Evolutionary conservation across 2,888 invertebrate genomes (phyloP).

Genomic region (Philhelius pedissequus): DNA sequence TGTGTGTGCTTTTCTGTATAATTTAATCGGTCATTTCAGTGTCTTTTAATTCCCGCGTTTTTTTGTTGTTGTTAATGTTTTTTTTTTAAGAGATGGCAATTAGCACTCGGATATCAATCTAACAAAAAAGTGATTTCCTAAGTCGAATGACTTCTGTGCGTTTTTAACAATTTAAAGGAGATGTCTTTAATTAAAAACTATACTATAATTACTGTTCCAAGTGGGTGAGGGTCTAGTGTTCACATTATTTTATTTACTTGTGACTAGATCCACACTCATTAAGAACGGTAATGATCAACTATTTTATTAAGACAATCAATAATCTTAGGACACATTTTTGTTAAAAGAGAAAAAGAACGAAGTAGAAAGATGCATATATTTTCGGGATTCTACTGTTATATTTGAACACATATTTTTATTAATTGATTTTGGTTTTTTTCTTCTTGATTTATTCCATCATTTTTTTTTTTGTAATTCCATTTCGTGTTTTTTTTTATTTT

Average conservation of each 20-base stretch:
- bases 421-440: background rate
- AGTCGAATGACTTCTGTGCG: background rate
- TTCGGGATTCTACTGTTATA: background rate
- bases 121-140: constrained; percentile 23
- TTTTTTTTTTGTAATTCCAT: background rate
- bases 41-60: constrained; percentile 55
- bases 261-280: constrained; percentile 80
- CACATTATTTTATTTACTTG: constrained; percentile 76
- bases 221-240: constrained; percentile 80
- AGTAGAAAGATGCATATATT: background rate
- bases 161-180: background rate
- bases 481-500: background rate
- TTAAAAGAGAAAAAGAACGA: constrained; percentile 1
- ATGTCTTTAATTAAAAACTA: background rate
- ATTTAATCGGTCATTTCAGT: constrained; percentile 55
- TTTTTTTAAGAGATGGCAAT: constrained; percentile 12
- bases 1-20: constrained; percentile 27
- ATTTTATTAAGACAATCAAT: background rate
- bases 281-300: constrained; percentile 76
- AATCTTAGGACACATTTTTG: background rate
- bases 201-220: constrained; percentile 76
- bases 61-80: constrained; percentile 16
- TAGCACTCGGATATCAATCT: background rate
- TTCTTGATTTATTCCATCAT: background rate
- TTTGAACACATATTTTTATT: background rate